Percentiles rank a stretch among this genome's conserved stretches.
Evolutionary conservation across 2,113 vertebrate genomes (phyloP).

Genomic region (Rutilus rutilus): DNA sequence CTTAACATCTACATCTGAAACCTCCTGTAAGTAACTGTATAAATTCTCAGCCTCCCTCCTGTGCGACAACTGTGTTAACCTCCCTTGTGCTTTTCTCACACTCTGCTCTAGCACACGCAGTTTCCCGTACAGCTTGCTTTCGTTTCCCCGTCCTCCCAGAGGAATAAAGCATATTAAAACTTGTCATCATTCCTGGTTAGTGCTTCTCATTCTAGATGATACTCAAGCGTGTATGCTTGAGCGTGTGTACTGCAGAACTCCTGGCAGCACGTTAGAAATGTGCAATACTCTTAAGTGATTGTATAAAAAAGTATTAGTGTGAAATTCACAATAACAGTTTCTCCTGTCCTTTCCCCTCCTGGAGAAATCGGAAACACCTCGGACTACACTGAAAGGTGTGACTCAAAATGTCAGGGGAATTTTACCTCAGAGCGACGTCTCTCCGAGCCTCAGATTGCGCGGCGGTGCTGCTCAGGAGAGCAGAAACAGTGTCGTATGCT

Average conservation of each 20-base stretch:
- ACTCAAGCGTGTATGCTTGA: background rate
- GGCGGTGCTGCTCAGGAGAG: background rate
- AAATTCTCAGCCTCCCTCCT: background rate
- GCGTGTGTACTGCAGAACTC: background rate
- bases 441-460: background rate
- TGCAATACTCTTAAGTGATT: background rate
- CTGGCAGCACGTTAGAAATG: background rate
- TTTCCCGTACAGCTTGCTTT: background rate
- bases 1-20: background rate
- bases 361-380: background rate
- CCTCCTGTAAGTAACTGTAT: background rate
- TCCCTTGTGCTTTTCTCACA: background rate
- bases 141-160: background rate
- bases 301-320: slow-evolving; percentile 6
- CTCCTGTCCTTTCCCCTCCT: background rate
- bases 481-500: background rate
- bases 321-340: background rate
- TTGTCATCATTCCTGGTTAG: background rate
- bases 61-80: background rate
- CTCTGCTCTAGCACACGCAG: background rate
- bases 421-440: slow-evolving; percentile 7
- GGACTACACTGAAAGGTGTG: slow-evolving; percentile 7
- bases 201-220: background rate
- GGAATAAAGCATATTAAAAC: slow-evolving; percentile 13
- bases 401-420: slow-evolving; percentile 19